These are phyloP conservation scores for Andricus grossulariae DNA, from an alignment of 1,140 invertebrate species.

Conservation along the genomic window DNA sequence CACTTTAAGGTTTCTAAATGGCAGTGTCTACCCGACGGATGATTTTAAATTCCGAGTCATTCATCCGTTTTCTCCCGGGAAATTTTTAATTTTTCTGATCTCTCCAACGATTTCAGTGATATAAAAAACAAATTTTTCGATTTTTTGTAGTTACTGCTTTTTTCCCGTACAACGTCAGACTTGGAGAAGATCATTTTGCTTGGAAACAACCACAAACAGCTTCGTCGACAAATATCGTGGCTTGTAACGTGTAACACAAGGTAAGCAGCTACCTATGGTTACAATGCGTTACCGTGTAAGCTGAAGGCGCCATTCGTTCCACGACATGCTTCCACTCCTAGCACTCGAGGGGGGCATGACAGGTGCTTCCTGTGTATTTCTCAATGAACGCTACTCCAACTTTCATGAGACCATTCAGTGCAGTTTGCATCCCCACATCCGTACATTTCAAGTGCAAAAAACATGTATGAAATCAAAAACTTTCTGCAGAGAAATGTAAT, in stretches of 20 bases:
- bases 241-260: not conserved
- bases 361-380: slow-evolving; percentile 49
- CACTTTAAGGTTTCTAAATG: too few relatives aligned
- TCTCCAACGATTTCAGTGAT: too few relatives aligned
- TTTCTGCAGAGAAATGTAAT: not conserved
- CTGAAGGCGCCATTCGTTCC: slow-evolving; percentile 32
- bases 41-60: too few relatives aligned
- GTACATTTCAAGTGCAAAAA: not conserved
- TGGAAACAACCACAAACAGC: too few relatives aligned
- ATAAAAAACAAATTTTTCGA: too few relatives aligned
- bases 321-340: slow-evolving; percentile 30
- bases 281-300: slow-evolving; percentile 27
- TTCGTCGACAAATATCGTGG: not conserved
- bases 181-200: too few relatives aligned
- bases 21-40: too few relatives aligned
- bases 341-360: slow-evolving; percentile 25
- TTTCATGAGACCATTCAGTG: slow-evolving; percentile 10
- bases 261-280: not conserved
- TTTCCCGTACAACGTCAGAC: too few relatives aligned
- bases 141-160: too few relatives aligned
- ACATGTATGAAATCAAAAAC: not conserved
- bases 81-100: too few relatives aligned
- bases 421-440: not conserved
- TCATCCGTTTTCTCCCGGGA: too few relatives aligned
- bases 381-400: slow-evolving; percentile 40